Base-by-base conservation (phyloP, 2,888 invertebrate species). In the Himalopsyche japonica region DNA sequence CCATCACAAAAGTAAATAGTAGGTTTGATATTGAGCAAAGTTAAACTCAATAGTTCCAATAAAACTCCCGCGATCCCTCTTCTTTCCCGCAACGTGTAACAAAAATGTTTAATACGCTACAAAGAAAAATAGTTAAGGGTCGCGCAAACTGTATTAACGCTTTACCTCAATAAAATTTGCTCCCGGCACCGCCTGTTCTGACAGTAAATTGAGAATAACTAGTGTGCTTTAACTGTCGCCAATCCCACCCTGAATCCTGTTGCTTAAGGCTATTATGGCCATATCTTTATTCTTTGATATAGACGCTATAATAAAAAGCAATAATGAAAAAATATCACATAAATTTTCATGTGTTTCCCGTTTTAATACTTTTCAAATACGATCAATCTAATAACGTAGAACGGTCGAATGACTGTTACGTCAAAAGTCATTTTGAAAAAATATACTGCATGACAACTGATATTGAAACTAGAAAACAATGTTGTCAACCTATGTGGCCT, bases 211-310 rank as follows among this genome's bases (percentile, higher is more conserved):
- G 80, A 76, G 82, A 82, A 82, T 80, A 57, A 82, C 79, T 57
- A 81, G 77, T 47, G 57, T 82, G 20, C 27, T 64, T 80, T 84
- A 84, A 84, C 48, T 84, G 81, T 84, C 84, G 79, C 82, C 82
- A 82, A 82, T 84, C 80, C 49, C 77, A 77, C 70, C 64, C 82
- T 78, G 48, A 78, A 70, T 82, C 70, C 64, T 82, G 79, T 79
- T 79, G 82, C 77, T 43, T 18, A 15, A 70, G 15, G 70, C 30
- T 27, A 70, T 70, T 70, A 70, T 70, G 10, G 24, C 27, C 20
- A 15, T 27, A 70, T 27, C 24, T 70, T 27, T 70, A 70, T 70
- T 70, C 20, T 30, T 27, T 70, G 70, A 12, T 70, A 27, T 27
- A 30, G 27, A 70, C 5, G 27, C 30, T 70, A 32, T n/a, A 32